phyloP scores from a whole-genome alignment of 2,113 vertebrate species.

The Condylura cristata region DNA sequence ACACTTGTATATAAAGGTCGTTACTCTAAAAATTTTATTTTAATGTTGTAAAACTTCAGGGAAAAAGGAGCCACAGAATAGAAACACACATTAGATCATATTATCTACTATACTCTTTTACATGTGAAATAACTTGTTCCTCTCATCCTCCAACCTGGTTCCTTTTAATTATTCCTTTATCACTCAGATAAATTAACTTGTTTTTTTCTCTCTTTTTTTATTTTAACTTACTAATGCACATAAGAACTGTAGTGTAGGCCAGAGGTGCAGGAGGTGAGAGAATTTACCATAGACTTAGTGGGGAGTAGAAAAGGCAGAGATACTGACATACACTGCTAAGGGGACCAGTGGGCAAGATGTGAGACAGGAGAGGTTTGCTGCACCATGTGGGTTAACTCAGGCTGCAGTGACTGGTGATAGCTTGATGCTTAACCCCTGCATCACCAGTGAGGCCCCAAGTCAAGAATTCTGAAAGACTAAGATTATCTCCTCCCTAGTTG shows the following conservation, averaged over 20 bases:
- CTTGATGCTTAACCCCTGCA: too few relatives aligned
- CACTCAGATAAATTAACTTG: not conserved
- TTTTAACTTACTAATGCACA: too few relatives aligned
- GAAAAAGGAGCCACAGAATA: not conserved
- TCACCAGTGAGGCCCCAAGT: not conserved
- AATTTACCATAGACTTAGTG: too few relatives aligned
- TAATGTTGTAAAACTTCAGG: not conserved
- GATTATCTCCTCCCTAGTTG: not conserved
- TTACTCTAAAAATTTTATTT: slow-evolving; percentile 6
- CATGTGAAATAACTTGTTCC: not conserved
- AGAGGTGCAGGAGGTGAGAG: too few relatives aligned
- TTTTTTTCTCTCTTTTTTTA: too few relatives aligned
- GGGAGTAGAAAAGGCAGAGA: too few relatives aligned
- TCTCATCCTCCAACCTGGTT: not conserved
- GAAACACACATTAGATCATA: not conserved
- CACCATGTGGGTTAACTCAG: too few relatives aligned
- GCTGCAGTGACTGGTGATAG: too few relatives aligned
- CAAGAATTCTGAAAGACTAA: not conserved
- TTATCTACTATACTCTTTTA: not conserved
- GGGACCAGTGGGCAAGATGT: too few relatives aligned
- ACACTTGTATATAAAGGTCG: not conserved
- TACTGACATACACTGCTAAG: too few relatives aligned
- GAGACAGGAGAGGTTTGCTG: too few relatives aligned
- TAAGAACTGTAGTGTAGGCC: too few relatives aligned
- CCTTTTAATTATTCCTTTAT: not conserved